These are phyloP conservation scores for Pollenia griseotomentosa DNA, from an alignment of 2,888 invertebrate species.

Conservation along the genomic window DNA sequence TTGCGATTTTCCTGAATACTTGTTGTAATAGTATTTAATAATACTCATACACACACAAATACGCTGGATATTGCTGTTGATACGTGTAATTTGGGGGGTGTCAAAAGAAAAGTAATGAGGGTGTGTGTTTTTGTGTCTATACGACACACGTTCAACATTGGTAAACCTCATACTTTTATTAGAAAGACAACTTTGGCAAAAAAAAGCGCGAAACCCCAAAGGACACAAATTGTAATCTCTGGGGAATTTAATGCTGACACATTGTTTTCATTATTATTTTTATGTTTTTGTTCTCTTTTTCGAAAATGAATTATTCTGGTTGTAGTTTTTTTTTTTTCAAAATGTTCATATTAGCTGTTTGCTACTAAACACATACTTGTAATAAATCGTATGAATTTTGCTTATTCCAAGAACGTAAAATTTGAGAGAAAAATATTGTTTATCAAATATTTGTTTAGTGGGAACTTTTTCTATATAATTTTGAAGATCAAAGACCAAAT, in stretches of 20 bases:
- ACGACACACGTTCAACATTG: constrained; percentile 32
- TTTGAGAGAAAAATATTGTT: background rate
- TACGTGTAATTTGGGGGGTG: constrained; percentile 61
- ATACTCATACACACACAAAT: background rate
- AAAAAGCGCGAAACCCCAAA: constrained; percentile 12
- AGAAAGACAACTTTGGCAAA: background rate
- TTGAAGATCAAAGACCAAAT: no score
- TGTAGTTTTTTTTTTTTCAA: background rate
- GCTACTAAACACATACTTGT: background rate
- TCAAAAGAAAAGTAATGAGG: constrained; percentile 52
- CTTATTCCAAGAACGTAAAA: background rate
- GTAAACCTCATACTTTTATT: constrained; percentile 38
- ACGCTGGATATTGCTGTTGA: constrained; percentile 46
- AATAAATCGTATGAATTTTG: background rate
- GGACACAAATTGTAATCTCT: constrained; percentile 16
- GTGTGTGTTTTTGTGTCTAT: background rate
- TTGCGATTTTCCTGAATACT: constrained; percentile 26
- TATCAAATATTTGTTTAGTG: background rate
- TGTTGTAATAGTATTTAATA: constrained; percentile 27
- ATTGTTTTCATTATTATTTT: constrained; percentile 52
- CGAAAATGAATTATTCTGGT: background rate
- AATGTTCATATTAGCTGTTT: background rate
- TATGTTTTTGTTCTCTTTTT: background rate
- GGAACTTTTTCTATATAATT: no score
- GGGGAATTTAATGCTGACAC: constrained; percentile 45